phyloP scores from a whole-genome alignment of 1,140 invertebrate species.

The Pissodes strobi region DNA sequence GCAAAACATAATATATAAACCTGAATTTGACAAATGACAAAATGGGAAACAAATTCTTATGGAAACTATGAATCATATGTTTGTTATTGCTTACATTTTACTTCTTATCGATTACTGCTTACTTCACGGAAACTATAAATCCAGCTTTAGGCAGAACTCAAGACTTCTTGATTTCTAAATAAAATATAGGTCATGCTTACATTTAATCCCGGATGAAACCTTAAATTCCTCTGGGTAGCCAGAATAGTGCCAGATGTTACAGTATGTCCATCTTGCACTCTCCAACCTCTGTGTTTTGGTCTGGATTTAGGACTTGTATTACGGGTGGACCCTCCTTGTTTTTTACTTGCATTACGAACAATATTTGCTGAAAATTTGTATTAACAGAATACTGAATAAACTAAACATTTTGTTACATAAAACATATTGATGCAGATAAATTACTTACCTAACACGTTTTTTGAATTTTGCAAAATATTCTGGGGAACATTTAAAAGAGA shows the following conservation, averaged over 20 bases:
- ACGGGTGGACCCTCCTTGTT: conserved; percentile 66
- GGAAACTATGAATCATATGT: too few species aligned
- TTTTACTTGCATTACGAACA: conserved; percentile 71
- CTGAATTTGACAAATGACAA: too few species aligned
- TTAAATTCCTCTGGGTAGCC: conserved; percentile 67
- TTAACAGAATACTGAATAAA: neutral
- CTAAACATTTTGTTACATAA: neutral
- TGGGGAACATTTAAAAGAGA: neutral
- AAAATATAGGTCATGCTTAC: conserved; percentile 56
- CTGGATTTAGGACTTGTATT: conserved; percentile 66
- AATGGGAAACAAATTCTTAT: too few species aligned
- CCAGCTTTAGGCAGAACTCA: too few species aligned
- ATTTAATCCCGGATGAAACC: conserved; percentile 81
- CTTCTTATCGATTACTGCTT: too few species aligned
- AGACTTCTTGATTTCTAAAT: too few species aligned
- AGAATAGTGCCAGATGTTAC: conserved; percentile 71
- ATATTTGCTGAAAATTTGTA: conserved; percentile 33
- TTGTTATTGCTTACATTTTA: too few species aligned
- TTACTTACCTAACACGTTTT: conserved; percentile 13
- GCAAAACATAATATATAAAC: too few species aligned
- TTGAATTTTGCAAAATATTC: neutral
- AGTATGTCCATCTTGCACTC: conserved; percentile 66
- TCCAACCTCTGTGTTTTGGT: conserved; percentile 75
- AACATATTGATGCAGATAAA: neutral
- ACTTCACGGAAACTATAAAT: too few species aligned